Evolutionary conservation across 2,888 invertebrate genomes (phyloP), one percentile per base, ranked within the genome.

Genomic region (Psylliodes chrysocephalus): DNA sequence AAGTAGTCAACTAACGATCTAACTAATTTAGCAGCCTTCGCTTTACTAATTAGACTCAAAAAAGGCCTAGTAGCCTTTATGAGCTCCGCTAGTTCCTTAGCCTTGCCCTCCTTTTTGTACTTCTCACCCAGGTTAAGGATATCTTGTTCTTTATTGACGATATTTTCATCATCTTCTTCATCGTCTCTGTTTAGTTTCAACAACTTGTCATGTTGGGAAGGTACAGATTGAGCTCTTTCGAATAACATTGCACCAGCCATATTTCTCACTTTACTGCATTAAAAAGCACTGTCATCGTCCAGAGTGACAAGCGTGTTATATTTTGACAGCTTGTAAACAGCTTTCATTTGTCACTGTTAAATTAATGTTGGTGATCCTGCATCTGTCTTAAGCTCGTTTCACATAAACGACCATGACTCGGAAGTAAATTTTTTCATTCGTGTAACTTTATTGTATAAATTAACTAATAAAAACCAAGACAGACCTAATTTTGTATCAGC

Each of bases 21-120:
- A 6, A 99, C 98, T 76, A 99, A 85, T 84, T 99, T 99, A 0
- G 98, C 98, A 55, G 99, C 99, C 85, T 99, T 99, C 30, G 99
- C 98, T 86, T 99, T 99, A 82, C 98, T 98, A 78, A 99, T 95
- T 75, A 92, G 86, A 76, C 92, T 92, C 64, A 99, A 87, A 82
- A 99, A 99, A 12, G 98, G 98, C 76, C 98, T 89, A 52, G 96
- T 96, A 67, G 92, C 92, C 85, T 95, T 95, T 78, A 99, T 98
- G 71, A 99, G 87, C 75, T 95, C 93, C 14, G 94, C 94, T 73
- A 94, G 85, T 83, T 94, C 94, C 83, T 95, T 93, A 70, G 96
- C 96, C 84, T 95, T 95, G 80, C 94, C 94, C 82, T 94, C 93
- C 79, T 95, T 93, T 84, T 96, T 95, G 82, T 96, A 93, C 68